Evolutionary conservation across 2,888 invertebrate species (phyloP), one percentile per base, ranked within the genome.

Genomic region (Sinodicranocentrus sp.): DNA sequence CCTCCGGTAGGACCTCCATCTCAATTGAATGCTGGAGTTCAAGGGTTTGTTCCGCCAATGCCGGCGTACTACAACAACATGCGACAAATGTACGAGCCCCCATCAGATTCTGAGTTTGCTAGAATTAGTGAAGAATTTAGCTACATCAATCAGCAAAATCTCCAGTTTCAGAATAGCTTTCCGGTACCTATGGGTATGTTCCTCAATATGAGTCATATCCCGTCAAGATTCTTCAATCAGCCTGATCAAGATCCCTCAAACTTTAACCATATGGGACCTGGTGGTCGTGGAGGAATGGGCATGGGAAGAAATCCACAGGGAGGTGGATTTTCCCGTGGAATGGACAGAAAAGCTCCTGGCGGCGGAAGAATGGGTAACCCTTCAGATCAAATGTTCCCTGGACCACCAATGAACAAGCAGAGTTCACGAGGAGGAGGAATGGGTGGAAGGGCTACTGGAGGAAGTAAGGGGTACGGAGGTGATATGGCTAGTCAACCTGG

Each of bases 161-260:
- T 77, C 2, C 87, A 85, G 43, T 87, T 84, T 43, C 83, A 78
- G n/a, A 95, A 95, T 88, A 92, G 91, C 88, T 93, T 98, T 87
- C 97, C 98, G 0, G 97, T 98, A 2, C 96, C 98, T 0, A 95
- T 97, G 63, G 97, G 97, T 54, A 97, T 98, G 96, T 95, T 97
- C 89, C 95, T 97, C 94, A 97, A 95, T 91, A 97, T 95, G 95
- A 93, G 94, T 15, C 94, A 94, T 89, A 93, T 95, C 77, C 94
- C 94, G 33, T 94, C 95, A 0, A 91, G 95, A 5, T 95, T 94
- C 90, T 94, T 94, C 90, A 95, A 95, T 89, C 94, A 95, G 88
- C 94, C 84, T 2, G 82, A 78, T 75, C 71, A 57, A 39, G 44
- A 57, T 13, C n/a, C 63, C 19, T 21, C 75, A 33, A 15, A 25